Conservation (phyloP, 2,888 invertebrate species). For the Heliconius aoede region DNA sequence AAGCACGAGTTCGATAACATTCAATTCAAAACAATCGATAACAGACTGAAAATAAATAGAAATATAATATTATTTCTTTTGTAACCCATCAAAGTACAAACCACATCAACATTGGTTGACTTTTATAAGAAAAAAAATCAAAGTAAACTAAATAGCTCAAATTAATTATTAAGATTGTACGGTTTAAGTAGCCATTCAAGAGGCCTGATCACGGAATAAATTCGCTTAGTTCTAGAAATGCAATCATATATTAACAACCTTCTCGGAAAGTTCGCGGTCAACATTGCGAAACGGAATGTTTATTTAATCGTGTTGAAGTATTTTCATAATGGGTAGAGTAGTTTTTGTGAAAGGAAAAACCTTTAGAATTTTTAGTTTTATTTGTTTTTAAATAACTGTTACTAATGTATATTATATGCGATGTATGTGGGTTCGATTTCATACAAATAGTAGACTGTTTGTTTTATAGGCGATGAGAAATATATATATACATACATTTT, state of each 20-base stretch:
- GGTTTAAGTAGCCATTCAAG: not conserved
- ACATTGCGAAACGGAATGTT: slow-evolving; percentile 44
- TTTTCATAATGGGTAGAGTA: slow-evolving; percentile 46
- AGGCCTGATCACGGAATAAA: not conserved
- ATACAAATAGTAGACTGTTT: no score
- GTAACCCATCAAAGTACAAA: not conserved
- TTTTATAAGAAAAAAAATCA: not conserved
- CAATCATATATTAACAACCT: slow-evolving; percentile 42
- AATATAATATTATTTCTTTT: no score
- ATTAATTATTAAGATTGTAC: slow-evolving; percentile 14
- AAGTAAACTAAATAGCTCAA: not conserved
- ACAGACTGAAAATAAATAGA: no score
- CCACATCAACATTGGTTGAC: not conserved
- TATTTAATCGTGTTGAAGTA: slow-evolving; percentile 45
- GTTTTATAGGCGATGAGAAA: no score
- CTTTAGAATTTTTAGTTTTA: not conserved
- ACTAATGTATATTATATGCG: no score
- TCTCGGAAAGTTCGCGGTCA: slow-evolving; percentile 42
- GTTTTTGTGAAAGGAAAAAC: slow-evolving; percentile 2
- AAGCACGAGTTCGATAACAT: no score
- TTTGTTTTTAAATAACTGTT: not conserved
- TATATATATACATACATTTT: no score
- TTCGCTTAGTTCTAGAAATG: slow-evolving; percentile 34
- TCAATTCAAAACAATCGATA: no score
- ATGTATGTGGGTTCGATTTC: no score